Conservation (phyloP, 2,888 invertebrate species). For the Metopia argyrocephala region DNA sequence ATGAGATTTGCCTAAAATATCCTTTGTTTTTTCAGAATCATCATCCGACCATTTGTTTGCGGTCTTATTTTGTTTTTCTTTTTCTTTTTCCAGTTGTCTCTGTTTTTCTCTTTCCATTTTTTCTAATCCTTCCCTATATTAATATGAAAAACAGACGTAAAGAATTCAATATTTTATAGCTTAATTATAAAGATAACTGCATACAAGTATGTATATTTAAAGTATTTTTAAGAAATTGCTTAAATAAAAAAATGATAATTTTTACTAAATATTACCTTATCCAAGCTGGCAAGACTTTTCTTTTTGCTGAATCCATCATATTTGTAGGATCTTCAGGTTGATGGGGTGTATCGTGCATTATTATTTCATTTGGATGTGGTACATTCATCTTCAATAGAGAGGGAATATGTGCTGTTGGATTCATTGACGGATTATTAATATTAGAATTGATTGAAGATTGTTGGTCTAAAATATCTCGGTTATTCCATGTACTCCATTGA, state of each 20-base stretch:
- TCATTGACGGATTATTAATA: constrained; percentile 45
- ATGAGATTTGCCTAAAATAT: constrained; percentile 21
- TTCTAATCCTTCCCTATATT: constrained; percentile 86
- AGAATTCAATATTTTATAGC: neutral
- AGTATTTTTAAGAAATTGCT: too few species aligned
- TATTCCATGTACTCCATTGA: constrained; percentile 41
- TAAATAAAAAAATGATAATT: too few species aligned
- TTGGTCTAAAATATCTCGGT: constrained; percentile 23
- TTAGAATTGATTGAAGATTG: constrained; percentile 55
- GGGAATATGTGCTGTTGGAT: constrained; percentile 73
- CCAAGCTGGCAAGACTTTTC: constrained; percentile 97
- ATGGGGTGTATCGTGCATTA: constrained; percentile 21
- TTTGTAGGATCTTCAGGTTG: constrained; percentile 67
- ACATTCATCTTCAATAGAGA: constrained; percentile 73
- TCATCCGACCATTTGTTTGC: constrained; percentile 20
- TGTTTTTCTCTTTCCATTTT: constrained; percentile 98
- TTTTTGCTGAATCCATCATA: constrained; percentile 88
- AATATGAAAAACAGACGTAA: neutral
- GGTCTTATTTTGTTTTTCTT: constrained; percentile 72
- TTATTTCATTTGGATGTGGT: constrained; percentile 72
- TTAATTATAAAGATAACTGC: too few species aligned
- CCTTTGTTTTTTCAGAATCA: constrained; percentile 50
- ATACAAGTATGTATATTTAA: too few species aligned
- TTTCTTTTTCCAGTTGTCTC: constrained; percentile 87
- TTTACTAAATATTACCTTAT: constrained; percentile 87